Evolutionary conservation across 2,113 vertebrate genomes (phyloP), one percentile per base, ranked within the genome.

Genomic region (Phrynosoma platyrhinos): DNA sequence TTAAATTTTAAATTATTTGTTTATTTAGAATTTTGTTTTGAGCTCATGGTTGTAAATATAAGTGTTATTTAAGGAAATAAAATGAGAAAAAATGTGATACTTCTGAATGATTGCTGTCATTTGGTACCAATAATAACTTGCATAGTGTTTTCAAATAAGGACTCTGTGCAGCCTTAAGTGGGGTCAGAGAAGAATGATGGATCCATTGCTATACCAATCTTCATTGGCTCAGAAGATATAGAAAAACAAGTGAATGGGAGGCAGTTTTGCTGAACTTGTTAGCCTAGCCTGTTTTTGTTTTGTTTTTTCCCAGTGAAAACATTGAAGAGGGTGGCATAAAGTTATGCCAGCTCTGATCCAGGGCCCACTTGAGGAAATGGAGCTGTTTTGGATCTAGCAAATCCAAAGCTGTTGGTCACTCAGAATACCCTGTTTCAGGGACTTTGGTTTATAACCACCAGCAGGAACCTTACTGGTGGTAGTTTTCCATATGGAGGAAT

Each of bases 21-120:
- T 85, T 88, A 55, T 90, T 89, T 81, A 90, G 81, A 89, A 91
- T 83, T 25, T 92, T 94, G 92, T 81, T 89, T 87, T 1, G 90
- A 91, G 92, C 88, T 81, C 77, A 0, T 89, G 21, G 94, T 84
- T 53, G 91, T 91, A 87, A 87, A 88, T 94, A 85, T 91, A 93
- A 92, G 75, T 91, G 81, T 93, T 92, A 90, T 92, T 94, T 93
- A 32, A 86, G 84, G 86, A 42, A 87, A 87, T 91, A 86, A 78
- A 88, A 52, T 87, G 32, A 52, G 6, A 62, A n/a, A 88, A 85
- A 25, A 20, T 23, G 91, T 85, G 88, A 47, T 91, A 30, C 53
- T 25, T 71, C 88, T 74, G 88, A 62, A 2, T 84, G 47, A 79
- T 90, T 83, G 79, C 79, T 89, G 9, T 84, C 36, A 79, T 42